Evolutionary conservation across 2,888 invertebrate species (phyloP), one percentile per base, ranked within the genome.

Genomic region (Caenorhabditis wallacei): DNA sequence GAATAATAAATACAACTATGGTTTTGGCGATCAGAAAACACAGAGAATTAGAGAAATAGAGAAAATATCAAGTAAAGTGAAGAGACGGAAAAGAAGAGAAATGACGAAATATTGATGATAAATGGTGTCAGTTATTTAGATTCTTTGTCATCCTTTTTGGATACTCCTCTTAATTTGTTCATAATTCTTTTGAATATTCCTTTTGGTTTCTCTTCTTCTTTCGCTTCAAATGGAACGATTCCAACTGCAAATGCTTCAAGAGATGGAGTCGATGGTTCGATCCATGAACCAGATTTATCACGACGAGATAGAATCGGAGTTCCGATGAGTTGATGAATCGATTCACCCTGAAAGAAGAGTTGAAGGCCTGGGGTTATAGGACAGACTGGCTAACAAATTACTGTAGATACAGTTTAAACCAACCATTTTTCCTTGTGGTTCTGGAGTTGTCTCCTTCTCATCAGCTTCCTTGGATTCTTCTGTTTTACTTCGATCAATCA

Each of bases 211-310:
- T 76, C 69, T 30, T 85, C 86, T 56, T 85, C 86, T 48, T 80
- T 70, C 18, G 82, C 84, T 16, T 70, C 69, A 61, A 86, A 86
- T 20, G 86, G 86, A 20, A 85, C 79, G 18, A 86, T 86, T 40
- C 83, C 83, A 48, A 83, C 83, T 16, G 83, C 24, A 37, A 83
- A 83, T 3, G 69, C 71, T 3, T 80, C 75, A 7, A 83, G 43
- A 18, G 61, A 26, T 1, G 83, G 80, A 16, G 75, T 20, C 16
- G 20, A 22, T 1, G 51, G 7, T 8, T 43, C 22, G 4, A 57
- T 24, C 56, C 56, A 75, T 0, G 16, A 2, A 1, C 83, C 83
- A 16, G 66, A 37, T 0, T 46, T 16, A 18, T 61, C 59, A 10
- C 83, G 79, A 2, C 66, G 63, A 10, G 75, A 69, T 1, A 80